Evolutionary conservation across 2,113 vertebrate genomes (phyloP), one percentile per base, ranked within the genome.

Genomic region (Macquaria ambigua): DNA sequence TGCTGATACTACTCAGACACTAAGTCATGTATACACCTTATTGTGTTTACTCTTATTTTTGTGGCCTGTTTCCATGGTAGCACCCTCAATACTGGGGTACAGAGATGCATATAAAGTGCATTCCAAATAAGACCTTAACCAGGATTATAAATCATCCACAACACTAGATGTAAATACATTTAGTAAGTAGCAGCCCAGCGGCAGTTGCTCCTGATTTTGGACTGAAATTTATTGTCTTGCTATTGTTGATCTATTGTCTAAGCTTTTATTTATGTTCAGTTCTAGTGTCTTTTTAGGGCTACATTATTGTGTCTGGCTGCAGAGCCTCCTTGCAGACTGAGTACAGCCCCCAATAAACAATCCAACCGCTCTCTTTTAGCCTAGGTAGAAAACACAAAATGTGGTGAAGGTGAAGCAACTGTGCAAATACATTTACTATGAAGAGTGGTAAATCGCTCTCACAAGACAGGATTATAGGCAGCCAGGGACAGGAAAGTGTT

Each of bases 101-200:
- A 67, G 34, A 72, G 50, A 80, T 52, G 34, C 71, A 87, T 83
- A 66, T 64, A 59, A 80, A 80, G 23, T 15, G 4, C 55, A 66
- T 73, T 63, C 46, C 8, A 69, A 81, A 87, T 73, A 81, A 77
- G 55, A 77, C 64, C 61, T 68, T 73, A 73, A 81, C 48, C 58
- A 67, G 85, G 53, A 66, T 80, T 80, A 80, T 83, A 83, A 76
- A 87, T 87, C 52, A 83, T 72, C 71, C 34, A 21, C 53, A 74
- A 79, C 63, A 69, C 25, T 50, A 4, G 53, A 68, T 53, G 46
- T 34, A 70, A 71, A 87, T 70, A 77, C 15, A 76, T 72, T 84
- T 58, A 79, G 66, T 39, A 72, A 77, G 53, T 58, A 62, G 63
- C 25, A 56, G 74, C 67, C 25, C 10, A 39, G 64, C 28, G 43